Evolutionary conservation across 2,113 vertebrate species (phyloP).

Genomic region (Callipepla californica): DNA sequence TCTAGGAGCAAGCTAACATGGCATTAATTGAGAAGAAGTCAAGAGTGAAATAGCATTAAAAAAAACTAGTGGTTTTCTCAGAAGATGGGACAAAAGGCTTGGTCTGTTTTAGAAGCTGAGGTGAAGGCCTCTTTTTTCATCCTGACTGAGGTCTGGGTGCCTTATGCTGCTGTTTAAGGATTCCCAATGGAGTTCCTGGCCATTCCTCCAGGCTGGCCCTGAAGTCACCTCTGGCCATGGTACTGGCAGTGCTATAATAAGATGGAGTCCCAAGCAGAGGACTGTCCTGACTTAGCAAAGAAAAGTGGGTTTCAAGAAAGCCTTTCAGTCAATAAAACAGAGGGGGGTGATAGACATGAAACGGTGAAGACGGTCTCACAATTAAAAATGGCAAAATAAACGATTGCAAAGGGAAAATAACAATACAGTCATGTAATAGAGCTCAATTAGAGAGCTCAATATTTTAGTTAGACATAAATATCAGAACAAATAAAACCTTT

Average conservation of each 20-base stretch:
- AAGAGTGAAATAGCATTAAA: neutral
- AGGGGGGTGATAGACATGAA: neutral
- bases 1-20: neutral
- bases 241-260: neutral
- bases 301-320: neutral
- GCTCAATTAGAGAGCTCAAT: neutral
- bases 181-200: rapidly evolving
- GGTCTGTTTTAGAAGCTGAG: neutral
- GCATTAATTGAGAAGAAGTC: neutral
- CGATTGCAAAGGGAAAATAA: neutral
- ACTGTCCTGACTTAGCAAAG: neutral
- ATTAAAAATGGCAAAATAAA: neutral
- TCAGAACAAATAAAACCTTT: neutral
- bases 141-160: neutral
- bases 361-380: neutral
- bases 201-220: neutral
- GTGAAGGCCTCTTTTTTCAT: neutral
- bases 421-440: neutral
- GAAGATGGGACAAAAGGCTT: neutral
- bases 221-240: neutral
- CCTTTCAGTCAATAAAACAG: neutral
- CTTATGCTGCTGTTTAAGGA: rapidly evolving
- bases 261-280: neutral
- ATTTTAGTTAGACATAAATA: neutral
- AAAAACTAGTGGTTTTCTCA: neutral